Base-by-base conservation (phyloP, 1,140 invertebrate genomes). In the Chironomus striatipennis region DNA sequence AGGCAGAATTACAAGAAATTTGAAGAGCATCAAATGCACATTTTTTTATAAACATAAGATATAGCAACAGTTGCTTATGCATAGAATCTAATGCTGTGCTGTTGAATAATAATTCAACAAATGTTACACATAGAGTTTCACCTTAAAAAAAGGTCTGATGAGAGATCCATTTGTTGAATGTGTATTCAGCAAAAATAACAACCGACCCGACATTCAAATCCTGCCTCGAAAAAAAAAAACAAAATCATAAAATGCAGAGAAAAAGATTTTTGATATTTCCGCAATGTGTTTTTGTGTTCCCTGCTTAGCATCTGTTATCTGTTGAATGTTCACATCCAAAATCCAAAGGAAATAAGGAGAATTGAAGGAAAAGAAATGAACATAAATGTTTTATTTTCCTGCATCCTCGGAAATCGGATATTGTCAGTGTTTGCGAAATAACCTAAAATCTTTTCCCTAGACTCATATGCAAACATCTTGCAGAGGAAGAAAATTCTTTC, bases 351-450 rank as follows among this genome's bases (percentile, higher is more conserved):
- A 57, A 57, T 12, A 57, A 57, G 47, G 47, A 57, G 12, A n/a
- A 12, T 57, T 15, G n/a, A 57, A 57, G 47, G 15, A 57, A 57
- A 57, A 7, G 4, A 15, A 57, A 57, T 15, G 47, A 21, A 18
- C n/a, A 70, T 18, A 70, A 70, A 20, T 47, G 12, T 74, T 74
- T 74, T 74, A 43, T 74, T 74, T 17, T 18, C 20, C 43, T 74
- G 12, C 34, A 18, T 74, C 34, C 43, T 57, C 34, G 43, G 21
- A 21, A 74, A 74, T 74, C 43, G 73, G 34, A 43, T 74, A 57
- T 34, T 42, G 34, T 47, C 17, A 34, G 73, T 43, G n/a, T 21
- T 43, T 21, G 43, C n/a, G n/a, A 74, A 74, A 74, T 15, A 43
- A 72, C 15, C 7, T 2, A 70, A 72, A n/a, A 43, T 20, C 7